Evolutionary conservation across 2,888 invertebrate species (phyloP), one percentile per base, ranked within the genome.

Genomic region (Heliconius ethilla): DNA sequence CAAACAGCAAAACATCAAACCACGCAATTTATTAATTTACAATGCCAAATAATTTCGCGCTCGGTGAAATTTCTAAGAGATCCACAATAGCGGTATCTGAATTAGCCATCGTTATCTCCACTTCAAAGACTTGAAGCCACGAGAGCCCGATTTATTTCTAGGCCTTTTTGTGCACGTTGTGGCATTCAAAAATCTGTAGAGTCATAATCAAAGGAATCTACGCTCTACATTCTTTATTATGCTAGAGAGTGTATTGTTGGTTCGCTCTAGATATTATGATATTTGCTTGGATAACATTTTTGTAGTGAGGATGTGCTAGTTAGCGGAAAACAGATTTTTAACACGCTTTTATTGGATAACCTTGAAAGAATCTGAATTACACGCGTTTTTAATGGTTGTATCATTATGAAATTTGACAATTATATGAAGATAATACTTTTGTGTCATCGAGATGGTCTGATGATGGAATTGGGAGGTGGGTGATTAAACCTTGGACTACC

Each of bases 1-100:
- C 6, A 51, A 51, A 22, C 51, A 63, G 74, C 70, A 78, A 78
- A 78, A 74, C 76, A 75, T 66, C 55, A 75, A 78, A 75, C 75
- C 66, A 74, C 73, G 59, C 76, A 80, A 73, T 78, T 78, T 76
- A 72, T 76, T 80, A 78, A 80, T 80, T 75, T 80, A 80, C 80
- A 80, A 80, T 78, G 76, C 74, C 66, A 78, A 78, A 78, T 78
- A 76, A 80, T 75, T 74, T 72, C 33, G n/a, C 80, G 37, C 63
- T 76, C 78, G 75, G 80, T 55, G 25, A 59, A 13, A 59, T 59
- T n/a, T 72, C 59, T 37, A 29, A 22, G 70, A 51, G 33, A 72
- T 55, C 25, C n/a, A 80, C 80, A 78, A 80, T 75, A 51, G 69
- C 29, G 62, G 33, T 77, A 79, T 79, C 79, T 51, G 73, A 73